Evolutionary conservation across 2,888 invertebrate species (phyloP).

Genomic region (Dasypolia templi): DNA sequence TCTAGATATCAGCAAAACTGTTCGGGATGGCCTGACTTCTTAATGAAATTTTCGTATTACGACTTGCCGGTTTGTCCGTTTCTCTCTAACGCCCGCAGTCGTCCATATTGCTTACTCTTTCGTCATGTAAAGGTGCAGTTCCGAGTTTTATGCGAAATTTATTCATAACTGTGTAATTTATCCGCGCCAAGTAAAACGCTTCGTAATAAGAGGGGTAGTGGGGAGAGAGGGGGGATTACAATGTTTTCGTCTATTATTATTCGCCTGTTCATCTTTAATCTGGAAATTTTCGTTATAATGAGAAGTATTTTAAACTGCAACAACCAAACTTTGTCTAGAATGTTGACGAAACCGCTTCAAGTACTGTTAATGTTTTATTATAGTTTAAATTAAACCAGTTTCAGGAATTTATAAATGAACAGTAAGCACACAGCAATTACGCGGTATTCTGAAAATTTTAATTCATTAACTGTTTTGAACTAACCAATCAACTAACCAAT

Average conservation of each 20-base stretch:
- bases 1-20: constrained; percentile 87
- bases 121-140: constrained; percentile 88
- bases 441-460: background rate
- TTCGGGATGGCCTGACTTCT: constrained; percentile 87
- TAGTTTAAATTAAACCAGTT: constrained; percentile 6
- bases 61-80: constrained; percentile 78
- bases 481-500: no score
- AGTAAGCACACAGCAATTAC: background rate
- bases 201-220: constrained; percentile 82
- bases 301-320: no score
- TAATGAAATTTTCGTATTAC: constrained; percentile 90
- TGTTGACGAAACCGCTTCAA: background rate
- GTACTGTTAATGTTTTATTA: background rate
- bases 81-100: constrained; percentile 67
- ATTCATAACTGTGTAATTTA: constrained; percentile 91
- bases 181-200: constrained; percentile 87
- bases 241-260: constrained; percentile 86
- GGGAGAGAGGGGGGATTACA: constrained; percentile 71
- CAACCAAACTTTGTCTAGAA: no score
- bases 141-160: constrained; percentile 90
- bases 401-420: background rate
- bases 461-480: constrained; percentile 9
- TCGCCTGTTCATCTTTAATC: constrained; percentile 85
- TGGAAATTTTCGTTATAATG: constrained; percentile 78
- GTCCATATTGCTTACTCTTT: constrained; percentile 77